These are phyloP conservation scores for Pammene aurita DNA, from an alignment of 2,888 invertebrate species.

Conservation along the genomic window DNA sequence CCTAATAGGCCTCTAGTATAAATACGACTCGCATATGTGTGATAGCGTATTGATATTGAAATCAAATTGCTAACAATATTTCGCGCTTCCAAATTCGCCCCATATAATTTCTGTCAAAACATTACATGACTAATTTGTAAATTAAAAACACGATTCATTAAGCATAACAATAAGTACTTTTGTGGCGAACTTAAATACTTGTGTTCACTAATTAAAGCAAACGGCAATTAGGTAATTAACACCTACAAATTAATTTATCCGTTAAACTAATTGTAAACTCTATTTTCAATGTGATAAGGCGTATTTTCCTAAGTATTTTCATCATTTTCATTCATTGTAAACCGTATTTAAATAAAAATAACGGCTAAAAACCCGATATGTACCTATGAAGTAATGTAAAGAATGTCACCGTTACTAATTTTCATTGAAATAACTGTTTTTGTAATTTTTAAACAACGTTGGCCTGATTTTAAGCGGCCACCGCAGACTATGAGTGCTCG, in stretches of 20 bases:
- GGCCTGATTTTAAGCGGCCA: too few species aligned
- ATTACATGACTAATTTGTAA: too few species aligned
- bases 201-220: background rate
- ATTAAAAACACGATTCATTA: background rate
- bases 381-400: background rate
- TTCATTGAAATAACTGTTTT: background rate
- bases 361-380: background rate
- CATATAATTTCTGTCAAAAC: too few species aligned
- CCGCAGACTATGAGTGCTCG: too few species aligned
- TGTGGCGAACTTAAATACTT: background rate
- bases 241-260: background rate
- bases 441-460: too few species aligned
- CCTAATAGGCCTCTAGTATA: too few species aligned
- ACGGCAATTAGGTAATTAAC: background rate
- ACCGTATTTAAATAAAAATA: background rate
- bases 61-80: too few species aligned
- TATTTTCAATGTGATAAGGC: background rate
- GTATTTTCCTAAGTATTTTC: background rate
- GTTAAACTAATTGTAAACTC: background rate
- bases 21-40: too few species aligned
- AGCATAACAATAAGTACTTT: background rate
- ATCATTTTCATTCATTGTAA: background rate
- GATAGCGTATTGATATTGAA: too few species aligned
- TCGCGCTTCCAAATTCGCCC: too few species aligned
- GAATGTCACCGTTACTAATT: background rate